Conservation (phyloP, 2,113 vertebrate species). For the Mus musculus region GRCm39 chr4:78133501-78134000, state of each 20-base stretch:
- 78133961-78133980: not conserved
- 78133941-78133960: not conserved
- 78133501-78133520: not conserved
- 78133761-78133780: not conserved
- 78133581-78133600: not conserved
- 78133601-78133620: not conserved
- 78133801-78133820: not conserved
- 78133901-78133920: not conserved
- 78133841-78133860: slow-evolving; percentile 10
- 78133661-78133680: not conserved
- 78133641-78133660: not conserved
- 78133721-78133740: not conserved
- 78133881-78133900: slow-evolving; percentile 10
- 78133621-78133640: not conserved
- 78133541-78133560: not conserved
- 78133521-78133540: not conserved
- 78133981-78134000: not conserved
- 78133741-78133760: not conserved
- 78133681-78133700: not conserved
- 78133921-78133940: not conserved
- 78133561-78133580: not conserved
- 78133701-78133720: slow-evolving; percentile 11
- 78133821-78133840: slow-evolving; percentile 43
- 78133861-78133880: slow-evolving; percentile 23
- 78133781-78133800: not conserved